Conservation (phyloP, 2,113 vertebrate genomes). For the Anas platyrhynchos region DNA sequence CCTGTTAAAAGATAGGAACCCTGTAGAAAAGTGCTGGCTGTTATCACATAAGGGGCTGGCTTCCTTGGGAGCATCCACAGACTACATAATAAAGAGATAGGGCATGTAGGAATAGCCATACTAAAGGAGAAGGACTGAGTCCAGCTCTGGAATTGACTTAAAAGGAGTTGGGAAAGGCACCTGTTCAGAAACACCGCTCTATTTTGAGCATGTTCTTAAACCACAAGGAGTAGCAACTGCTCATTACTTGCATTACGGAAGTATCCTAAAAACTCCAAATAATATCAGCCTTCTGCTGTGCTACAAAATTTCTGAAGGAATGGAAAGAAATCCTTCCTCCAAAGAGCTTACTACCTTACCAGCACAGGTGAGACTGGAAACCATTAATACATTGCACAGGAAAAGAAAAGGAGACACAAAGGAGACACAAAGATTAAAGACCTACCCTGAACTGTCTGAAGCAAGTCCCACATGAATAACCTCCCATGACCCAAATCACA, state of each 20-base stretch:
- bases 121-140: background rate
- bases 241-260: background rate
- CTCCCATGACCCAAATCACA: background rate
- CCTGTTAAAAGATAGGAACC: background rate
- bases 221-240: background rate
- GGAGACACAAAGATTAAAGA: background rate
- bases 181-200: background rate
- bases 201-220: background rate
- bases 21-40: background rate
- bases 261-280: background rate
- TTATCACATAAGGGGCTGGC: background rate
- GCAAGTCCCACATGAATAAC: background rate
- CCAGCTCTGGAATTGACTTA: background rate
- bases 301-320: background rate
- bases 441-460: background rate
- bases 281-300: background rate
- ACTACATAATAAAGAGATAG: background rate
- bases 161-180: background rate
- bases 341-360: background rate
- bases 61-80: background rate
- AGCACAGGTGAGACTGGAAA: background rate
- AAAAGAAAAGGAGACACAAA: background rate
- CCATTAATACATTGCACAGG: background rate
- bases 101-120: background rate
- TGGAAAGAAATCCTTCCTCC: background rate